A percentile compares a stretch with the other conserved stretches of the same genome.
phyloP scores from a whole-genome alignment of 1,140 invertebrate species.

The Eufriesea mexicana region DNA sequence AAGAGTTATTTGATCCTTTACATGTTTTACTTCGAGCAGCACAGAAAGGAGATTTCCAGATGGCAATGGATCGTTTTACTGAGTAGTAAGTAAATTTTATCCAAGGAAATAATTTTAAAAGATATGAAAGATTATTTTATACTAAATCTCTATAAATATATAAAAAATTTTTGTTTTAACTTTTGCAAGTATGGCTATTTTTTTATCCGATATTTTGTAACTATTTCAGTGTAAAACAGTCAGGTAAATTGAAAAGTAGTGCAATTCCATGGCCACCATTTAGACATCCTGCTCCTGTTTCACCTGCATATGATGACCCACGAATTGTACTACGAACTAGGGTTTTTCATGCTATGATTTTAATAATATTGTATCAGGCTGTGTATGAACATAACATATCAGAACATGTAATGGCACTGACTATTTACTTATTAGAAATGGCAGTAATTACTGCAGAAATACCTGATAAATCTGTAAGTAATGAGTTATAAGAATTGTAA shows the following conservation, averaged over 20 bases:
- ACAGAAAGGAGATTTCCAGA: constrained; percentile 95
- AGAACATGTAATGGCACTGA: constrained; percentile 92
- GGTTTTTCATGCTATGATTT: constrained; percentile 92
- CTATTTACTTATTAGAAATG: constrained; percentile 94
- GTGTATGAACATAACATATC: constrained; percentile 89
- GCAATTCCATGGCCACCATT: constrained; percentile 92
- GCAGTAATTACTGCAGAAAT: constrained; percentile 87
- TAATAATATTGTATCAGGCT: constrained; percentile 92
- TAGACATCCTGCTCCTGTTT: constrained; percentile 86
- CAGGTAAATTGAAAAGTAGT: constrained; percentile 86
- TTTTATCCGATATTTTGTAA: constrained; percentile 36
- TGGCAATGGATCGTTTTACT: constrained; percentile 94
- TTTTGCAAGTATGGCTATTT: neutral
- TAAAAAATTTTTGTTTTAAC: neutral
- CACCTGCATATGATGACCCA: constrained; percentile 88
- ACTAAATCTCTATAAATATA: constrained; percentile 9
- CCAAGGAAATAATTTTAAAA: neutral
- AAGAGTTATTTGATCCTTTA: constrained; percentile 95
- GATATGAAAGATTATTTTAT: neutral
- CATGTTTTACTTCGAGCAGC: constrained; percentile 95
- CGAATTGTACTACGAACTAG: constrained; percentile 87
- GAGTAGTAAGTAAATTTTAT: constrained; percentile 87
- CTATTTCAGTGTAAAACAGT: constrained; percentile 84
- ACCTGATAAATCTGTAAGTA: constrained; percentile 78
- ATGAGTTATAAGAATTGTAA: constrained; percentile 7